Percentiles rank a stretch among this genome's conserved stretches.
These are phyloP conservation scores for Panulirus ornatus DNA, from an alignment of 1,140 invertebrate species.

Conservation along the genomic window DNA sequence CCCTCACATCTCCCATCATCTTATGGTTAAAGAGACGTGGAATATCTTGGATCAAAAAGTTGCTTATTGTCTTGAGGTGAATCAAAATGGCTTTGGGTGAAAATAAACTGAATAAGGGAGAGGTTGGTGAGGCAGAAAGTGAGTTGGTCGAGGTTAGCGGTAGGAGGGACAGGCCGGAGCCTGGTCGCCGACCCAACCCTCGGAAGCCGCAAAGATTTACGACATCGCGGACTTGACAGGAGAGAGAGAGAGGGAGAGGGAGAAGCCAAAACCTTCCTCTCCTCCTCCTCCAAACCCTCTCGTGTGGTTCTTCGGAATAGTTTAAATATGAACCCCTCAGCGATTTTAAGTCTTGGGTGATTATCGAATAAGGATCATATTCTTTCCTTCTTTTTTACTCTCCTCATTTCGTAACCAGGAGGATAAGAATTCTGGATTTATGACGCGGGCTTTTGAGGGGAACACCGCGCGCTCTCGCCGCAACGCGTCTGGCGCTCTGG, in stretches of 20 bases:
- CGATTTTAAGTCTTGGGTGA: not conserved
- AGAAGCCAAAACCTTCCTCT: slow-evolving; percentile 25
- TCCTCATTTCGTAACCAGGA: not conserved
- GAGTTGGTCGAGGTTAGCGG: slow-evolving; percentile 18
- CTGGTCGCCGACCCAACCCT: slow-evolving; percentile 31
- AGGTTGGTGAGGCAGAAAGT: not conserved
- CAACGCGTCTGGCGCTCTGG: no score
- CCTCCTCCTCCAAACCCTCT: slow-evolving; percentile 22
- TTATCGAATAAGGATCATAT: not conserved
- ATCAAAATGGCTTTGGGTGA: no score
- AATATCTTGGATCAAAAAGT: no score
- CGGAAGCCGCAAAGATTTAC: slow-evolving; percentile 59
- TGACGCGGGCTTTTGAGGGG: not conserved
- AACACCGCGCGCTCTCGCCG: no score
- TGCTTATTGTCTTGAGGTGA: no score
- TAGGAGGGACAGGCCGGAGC: not conserved
- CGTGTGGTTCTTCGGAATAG: slow-evolving; percentile 31
- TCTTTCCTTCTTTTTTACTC: not conserved
- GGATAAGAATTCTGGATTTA: not conserved
- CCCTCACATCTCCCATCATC: no score
- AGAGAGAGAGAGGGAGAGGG: slow-evolving; percentile 55
- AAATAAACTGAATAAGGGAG: not conserved
- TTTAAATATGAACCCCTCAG: slow-evolving; percentile 10
- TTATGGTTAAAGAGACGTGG: no score
- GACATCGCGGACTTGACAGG: slow-evolving; percentile 48